Evolutionary conservation across 1,140 invertebrate species (phyloP).

Genomic region (Teleopsis dalmanni): DNA sequence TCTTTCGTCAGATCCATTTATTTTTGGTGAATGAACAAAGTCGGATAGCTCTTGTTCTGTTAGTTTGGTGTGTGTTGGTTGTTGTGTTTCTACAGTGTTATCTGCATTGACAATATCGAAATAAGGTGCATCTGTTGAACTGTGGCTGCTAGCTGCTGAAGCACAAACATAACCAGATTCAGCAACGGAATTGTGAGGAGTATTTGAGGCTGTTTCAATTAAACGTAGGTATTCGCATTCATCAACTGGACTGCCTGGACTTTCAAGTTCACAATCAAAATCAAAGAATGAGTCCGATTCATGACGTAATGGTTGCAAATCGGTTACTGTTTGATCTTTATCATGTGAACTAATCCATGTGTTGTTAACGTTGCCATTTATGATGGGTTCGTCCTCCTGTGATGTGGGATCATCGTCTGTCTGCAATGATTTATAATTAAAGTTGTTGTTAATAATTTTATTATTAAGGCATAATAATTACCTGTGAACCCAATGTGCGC

Average conservation of each 20-base stretch:
- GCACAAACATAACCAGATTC: constrained; percentile 49
- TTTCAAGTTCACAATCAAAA: constrained; percentile 54
- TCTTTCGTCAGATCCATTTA: neutral
- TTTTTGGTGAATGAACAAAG: too few relatives aligned
- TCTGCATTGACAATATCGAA: constrained; percentile 42
- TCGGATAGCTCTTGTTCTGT: too few relatives aligned
- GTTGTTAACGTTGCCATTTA: constrained; percentile 32
- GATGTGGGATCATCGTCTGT: constrained; percentile 30
- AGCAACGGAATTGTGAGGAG: constrained; percentile 44
- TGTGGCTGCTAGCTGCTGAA: constrained; percentile 39
- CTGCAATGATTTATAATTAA: constrained; percentile 12
- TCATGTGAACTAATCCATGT: constrained; percentile 35
- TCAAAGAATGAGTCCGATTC: constrained; percentile 53
- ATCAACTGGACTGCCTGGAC: constrained; percentile 59
- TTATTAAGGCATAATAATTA: constrained; percentile 10
- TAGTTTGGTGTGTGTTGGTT: neutral
- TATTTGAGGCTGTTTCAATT: constrained; percentile 46
- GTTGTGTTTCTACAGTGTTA: neutral
- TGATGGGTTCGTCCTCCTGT: constrained; percentile 37
- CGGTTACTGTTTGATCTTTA: constrained; percentile 35
- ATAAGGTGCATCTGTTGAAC: constrained; percentile 46
- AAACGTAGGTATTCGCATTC: constrained; percentile 47
- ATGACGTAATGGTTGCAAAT: constrained; percentile 44
- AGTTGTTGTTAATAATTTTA: neutral
- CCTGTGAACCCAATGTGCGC: constrained; percentile 55